Evolutionary conservation across 2,113 vertebrate genomes (phyloP), one percentile per base, ranked within the genome.

Genomic region (Leucosticte australis): DNA sequence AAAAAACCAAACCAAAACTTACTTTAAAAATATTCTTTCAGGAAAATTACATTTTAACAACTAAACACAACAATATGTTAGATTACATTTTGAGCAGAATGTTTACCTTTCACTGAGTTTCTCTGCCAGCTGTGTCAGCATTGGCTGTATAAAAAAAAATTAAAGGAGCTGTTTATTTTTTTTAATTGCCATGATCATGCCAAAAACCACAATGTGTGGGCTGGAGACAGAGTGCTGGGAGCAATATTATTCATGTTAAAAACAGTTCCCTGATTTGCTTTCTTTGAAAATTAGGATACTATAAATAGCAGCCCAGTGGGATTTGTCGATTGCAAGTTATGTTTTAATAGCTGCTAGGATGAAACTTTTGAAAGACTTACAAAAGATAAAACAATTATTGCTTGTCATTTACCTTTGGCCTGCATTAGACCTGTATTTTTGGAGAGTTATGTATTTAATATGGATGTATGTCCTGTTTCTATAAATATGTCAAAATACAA

Each of bases 41-140:
- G 88, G 67, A 83, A 77, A 69, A 93, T 89, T 87, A 83, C 42
- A 77, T 95, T 92, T 86, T 89, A 89, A 81, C 59, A 93, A 89
- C 69, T 68, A 88, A 96, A 79, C 59, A 76, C 50, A 95, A 91
- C 90, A 95, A 90, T 95, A 96, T 95, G 91, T 68, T 94, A 52
- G 46, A 87, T 93, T 96, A 83, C 74, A 70, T 94, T 96, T 56
- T 64, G 65, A 94, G 65, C 95, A 95, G 92, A 89, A 91, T 89
- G 89, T 97, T 95, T 95, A 90, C 93, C 83, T 94, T 95, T 91
- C 87, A 88, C 91, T 86, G 76, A 94, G 79, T 91, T 90, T 94
- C 93, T 95, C 28, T 96, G 96, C 96, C 97, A 97, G 96, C 94
- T 97, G 91, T 94, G 95, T 92, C 88, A 92, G 94, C 28, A 3